These are phyloP conservation scores for Campoletis sonorensis DNA, from an alignment of 1,140 invertebrate species.

Conservation along the genomic window DNA sequence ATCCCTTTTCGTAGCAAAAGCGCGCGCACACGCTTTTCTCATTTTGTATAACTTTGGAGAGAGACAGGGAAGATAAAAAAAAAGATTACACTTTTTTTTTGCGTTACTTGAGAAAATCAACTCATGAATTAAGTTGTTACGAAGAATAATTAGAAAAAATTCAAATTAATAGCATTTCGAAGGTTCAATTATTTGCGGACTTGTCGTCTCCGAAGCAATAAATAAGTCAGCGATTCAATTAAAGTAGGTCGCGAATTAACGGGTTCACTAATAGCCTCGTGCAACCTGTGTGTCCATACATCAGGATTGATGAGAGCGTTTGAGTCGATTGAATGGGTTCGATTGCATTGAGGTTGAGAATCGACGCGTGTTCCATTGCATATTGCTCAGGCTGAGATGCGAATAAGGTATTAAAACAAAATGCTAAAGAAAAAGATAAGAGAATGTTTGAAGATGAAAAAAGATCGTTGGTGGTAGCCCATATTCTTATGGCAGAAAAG, in stretches of 20 bases:
- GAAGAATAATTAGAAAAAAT: no score
- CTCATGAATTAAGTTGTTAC: background rate
- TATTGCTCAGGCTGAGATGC: background rate
- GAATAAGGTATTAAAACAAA: no score
- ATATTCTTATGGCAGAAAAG: background rate
- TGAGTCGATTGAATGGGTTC: slow-evolving; percentile 9
- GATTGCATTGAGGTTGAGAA: background rate
- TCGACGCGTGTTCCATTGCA: background rate
- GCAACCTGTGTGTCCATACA: background rate
- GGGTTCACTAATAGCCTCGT: background rate
- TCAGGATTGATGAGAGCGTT: background rate
- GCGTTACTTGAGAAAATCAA: background rate
- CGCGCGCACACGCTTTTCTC: no score
- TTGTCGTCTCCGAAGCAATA: background rate
- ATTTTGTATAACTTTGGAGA: background rate
- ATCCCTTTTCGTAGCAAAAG: no score
- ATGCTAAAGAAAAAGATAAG: background rate
- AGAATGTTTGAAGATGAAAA: background rate
- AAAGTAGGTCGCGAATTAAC: background rate
- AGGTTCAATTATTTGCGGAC: background rate
- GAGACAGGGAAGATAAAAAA: background rate
- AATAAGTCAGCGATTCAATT: background rate
- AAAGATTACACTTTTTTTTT: background rate
- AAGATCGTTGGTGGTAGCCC: slow-evolving; percentile 1
- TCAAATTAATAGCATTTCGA: no score